Conservation (phyloP, 2,888 invertebrate genomes). For the Lasioglossum leucozonium region DNA sequence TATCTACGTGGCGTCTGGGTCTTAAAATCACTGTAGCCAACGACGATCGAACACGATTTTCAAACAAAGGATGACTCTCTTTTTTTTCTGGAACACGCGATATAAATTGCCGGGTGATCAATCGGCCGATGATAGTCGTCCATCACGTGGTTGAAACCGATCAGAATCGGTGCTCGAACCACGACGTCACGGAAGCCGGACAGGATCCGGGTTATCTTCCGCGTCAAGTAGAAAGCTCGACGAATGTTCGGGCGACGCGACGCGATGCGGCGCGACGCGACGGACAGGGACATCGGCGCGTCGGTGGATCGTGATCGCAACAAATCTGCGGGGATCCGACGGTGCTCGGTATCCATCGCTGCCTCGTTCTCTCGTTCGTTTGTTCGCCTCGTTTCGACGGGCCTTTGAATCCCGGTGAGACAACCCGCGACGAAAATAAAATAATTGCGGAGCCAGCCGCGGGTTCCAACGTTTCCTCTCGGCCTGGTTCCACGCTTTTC, state of each 20-base stretch:
- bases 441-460: constrained; percentile 43
- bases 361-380: constrained; percentile 30
- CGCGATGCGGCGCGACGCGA: background rate
- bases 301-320: constrained; percentile 26
- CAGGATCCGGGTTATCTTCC: constrained; percentile 30
- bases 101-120: constrained; percentile 9
- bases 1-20: background rate
- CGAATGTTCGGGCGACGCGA: constrained; percentile 55
- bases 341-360: background rate
- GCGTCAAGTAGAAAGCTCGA: constrained; percentile 67
- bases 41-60: background rate
- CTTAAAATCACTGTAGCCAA: no score
- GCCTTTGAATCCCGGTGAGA: constrained; percentile 30
- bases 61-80: background rate
- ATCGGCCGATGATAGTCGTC: background rate
- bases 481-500: constrained; percentile 11
- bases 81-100: background rate
- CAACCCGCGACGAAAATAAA: constrained; percentile 32
- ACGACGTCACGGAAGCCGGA: background rate
- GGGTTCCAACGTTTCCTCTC: constrained; percentile 33
- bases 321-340: constrained; percentile 30
- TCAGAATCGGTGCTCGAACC: background rate
- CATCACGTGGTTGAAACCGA: background rate
- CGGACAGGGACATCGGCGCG: constrained; percentile 29
- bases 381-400: constrained; percentile 10